phyloP scores from a whole-genome alignment of 2,888 invertebrate species.

The Chrysolina haemoptera region DNA sequence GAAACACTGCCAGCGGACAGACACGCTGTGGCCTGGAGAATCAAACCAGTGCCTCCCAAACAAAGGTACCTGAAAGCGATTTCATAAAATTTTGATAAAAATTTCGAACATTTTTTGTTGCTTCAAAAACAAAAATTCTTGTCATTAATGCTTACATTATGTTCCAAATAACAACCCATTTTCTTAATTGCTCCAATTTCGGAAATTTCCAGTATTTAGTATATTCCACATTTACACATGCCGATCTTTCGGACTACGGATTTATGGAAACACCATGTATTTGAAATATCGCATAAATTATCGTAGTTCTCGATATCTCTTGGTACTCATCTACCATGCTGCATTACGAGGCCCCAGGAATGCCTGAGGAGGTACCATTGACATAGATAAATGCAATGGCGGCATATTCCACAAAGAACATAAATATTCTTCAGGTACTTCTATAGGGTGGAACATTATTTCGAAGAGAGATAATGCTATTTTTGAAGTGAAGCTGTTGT shows the following conservation, averaged over 20 bases:
- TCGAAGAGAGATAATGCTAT: background rate
- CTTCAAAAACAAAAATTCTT: no score
- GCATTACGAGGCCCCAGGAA: slow-evolving; percentile 17
- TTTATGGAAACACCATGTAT: slow-evolving; percentile 7
- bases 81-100: no score
- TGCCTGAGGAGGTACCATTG: slow-evolving; percentile 16
- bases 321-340: slow-evolving; percentile 15
- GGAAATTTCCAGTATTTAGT: no score
- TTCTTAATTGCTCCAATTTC: no score
- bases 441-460: background rate
- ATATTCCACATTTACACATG: background rate
- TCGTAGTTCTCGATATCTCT: slow-evolving; percentile 15
- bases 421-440: slow-evolving; percentile 6
- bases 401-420: slow-evolving; percentile 19
- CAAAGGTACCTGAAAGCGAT: no score
- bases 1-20: no score
- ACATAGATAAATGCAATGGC: slow-evolving; percentile 28
- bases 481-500: background rate
- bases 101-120: no score
- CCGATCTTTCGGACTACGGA: background rate
- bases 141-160: no score
- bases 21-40: no score
- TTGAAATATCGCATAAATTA: slow-evolving; percentile 2
- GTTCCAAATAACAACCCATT: no score
- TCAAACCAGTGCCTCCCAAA: no score